Evolutionary conservation across 2,113 vertebrate genomes (phyloP), one percentile per base, ranked within the genome.

Genomic region (Entomyzon cyanotis): DNA sequence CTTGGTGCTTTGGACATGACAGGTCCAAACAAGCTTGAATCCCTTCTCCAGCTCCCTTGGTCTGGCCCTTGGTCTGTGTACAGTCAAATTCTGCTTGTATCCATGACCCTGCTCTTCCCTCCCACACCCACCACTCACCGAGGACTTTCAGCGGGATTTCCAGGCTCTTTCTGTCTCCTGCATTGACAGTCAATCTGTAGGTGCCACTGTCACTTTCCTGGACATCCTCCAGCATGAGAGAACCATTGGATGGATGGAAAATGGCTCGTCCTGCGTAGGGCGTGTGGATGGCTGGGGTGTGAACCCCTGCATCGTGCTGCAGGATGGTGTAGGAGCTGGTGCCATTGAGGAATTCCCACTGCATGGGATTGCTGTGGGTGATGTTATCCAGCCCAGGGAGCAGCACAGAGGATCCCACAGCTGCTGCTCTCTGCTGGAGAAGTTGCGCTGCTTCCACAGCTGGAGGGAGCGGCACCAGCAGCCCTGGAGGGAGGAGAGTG

Each of bases 261-360:
- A 47, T 0, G 1, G 63, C 94, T 53, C 92, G 78, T 46, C 70
- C 82, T 1, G 12, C 0, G 0, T 80, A 90, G 49, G 82, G 41
- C 0, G 1, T 0, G 0, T 1, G 59, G 92, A 85, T 10, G 65
- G 59, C 6, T 0, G 75, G 53, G 69, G 2, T 0, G 2, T 1
- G 79, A 4, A 55, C 4, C 1, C 55, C 62, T 1, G n/a, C 10
- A 0, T 0, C 0, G 33, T 83, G 63, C 63, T 50, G 85, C 70
- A 95, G 84, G 76, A 95, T n/a, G 94, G 35, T 5, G 28, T 0
- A 23, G 94, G 59, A 10, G 18, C 27, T 0, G 11, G 28, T 58
- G 88, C 86, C 83, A 0, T 30, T 30, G 63, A 76, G 67, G 83
- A n/a, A 44, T 28, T 96, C 94, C 96, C 96, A 96, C 4, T 0